A percentile compares a stretch with the other conserved stretches of the same genome.
These are phyloP conservation scores for Tapera naevia DNA, from an alignment of 2,797 vertebrate genomes.

Conservation along the genomic window DNA sequence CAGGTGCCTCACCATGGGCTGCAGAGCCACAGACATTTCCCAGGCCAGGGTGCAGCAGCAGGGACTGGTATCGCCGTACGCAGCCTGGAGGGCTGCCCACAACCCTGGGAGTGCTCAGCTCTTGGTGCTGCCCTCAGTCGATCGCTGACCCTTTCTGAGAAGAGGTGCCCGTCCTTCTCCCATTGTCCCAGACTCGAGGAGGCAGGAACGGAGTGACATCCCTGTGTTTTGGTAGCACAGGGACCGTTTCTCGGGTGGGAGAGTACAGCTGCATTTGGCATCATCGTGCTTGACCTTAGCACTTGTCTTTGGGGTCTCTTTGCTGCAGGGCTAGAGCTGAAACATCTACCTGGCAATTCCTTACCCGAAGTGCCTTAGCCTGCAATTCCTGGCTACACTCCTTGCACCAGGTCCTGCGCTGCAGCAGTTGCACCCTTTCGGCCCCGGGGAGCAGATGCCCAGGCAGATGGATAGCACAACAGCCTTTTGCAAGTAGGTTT, in stretches of 20 bases:
- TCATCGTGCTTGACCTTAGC: rapidly evolving
- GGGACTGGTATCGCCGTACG: too few relatives aligned
- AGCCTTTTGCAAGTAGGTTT: background rate
- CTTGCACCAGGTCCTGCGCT: background rate
- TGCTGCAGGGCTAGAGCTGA: background rate
- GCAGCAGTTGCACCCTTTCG: background rate
- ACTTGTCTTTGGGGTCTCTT: background rate
- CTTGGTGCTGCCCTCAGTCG: background rate
- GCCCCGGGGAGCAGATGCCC: background rate
- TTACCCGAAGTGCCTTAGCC: rapidly evolving
- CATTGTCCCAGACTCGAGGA: background rate
- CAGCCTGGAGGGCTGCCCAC: background rate
- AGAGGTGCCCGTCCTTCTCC: background rate
- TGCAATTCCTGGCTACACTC: background rate
- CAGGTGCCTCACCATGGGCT: background rate
- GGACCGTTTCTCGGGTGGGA: background rate
- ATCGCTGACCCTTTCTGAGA: background rate
- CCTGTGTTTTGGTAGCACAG: background rate
- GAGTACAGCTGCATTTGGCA: background rate
- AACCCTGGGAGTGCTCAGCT: rapidly evolving
- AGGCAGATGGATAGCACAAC: too few relatives aligned
- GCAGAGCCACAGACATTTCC: background rate
- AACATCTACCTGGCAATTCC: background rate
- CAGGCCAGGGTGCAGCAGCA: background rate
- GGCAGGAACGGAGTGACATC: background rate